phyloP scores from a whole-genome alignment of 2,113 vertebrate species.

The Phaethon lepturus region DNA sequence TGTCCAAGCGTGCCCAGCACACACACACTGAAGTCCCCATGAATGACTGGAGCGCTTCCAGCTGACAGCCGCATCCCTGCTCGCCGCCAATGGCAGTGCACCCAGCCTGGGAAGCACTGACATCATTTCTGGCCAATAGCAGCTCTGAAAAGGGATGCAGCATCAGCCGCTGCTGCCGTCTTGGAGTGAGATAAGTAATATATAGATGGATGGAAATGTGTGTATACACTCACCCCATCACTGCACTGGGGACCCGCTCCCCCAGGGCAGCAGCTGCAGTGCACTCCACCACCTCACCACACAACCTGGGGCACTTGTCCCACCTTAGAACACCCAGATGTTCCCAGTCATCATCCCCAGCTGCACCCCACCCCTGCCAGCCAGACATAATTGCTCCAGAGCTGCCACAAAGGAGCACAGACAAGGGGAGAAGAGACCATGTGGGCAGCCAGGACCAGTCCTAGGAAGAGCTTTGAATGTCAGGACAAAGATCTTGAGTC shows the following conservation, averaged over 20 bases:
- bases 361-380: slow-evolving; percentile 44
- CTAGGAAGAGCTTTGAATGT: background rate
- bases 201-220: slow-evolving; percentile 58
- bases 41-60: slow-evolving; percentile 90
- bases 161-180: slow-evolving; percentile 66
- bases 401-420: slow-evolving; percentile 21
- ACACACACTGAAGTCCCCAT: slow-evolving; percentile 78
- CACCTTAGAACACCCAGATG: slow-evolving; percentile 20
- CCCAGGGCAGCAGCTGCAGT: background rate
- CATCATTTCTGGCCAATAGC: slow-evolving; percentile 95
- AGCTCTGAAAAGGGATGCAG: slow-evolving; percentile 80
- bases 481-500: background rate
- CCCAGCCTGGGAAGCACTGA: slow-evolving; percentile 87
- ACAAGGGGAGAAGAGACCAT: background rate
- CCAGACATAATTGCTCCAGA: background rate
- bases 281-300: accelerated
- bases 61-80: slow-evolving; percentile 83
- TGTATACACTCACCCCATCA: background rate
- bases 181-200: slow-evolving; percentile 68
- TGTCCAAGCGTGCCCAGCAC: slow-evolving; percentile 47
- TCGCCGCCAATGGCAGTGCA: slow-evolving; percentile 82
- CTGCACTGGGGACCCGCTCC: background rate
- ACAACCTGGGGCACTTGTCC: background rate
- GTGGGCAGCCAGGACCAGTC: background rate
- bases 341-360: background rate